phyloP scores from a whole-genome alignment of 2,888 invertebrate genomes.

The Drosophila lutescens region DNA sequence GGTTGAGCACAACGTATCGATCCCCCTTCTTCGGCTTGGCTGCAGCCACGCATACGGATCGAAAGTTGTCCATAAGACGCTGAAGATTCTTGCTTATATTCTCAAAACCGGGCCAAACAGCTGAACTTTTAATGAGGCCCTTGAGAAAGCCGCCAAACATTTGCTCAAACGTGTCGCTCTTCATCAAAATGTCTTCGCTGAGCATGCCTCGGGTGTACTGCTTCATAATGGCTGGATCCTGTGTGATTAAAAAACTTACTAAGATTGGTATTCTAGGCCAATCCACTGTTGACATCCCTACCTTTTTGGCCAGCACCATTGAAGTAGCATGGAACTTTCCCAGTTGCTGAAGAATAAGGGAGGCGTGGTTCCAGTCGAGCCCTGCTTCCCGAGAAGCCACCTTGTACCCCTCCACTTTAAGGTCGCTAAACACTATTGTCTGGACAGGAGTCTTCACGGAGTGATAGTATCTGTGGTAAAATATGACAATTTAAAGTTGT shows the following conservation, averaged over 20 bases:
- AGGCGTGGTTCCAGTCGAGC: conserved; percentile 85
- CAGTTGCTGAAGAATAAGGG: conserved; percentile 85
- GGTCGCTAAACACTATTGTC: conserved; percentile 85
- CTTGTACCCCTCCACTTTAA: conserved; percentile 85
- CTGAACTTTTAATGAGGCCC: conserved; percentile 73
- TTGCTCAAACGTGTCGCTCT: conserved; percentile 59
- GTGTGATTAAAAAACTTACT: not conserved
- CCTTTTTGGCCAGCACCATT: conserved; percentile 85
- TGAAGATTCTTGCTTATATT: conserved; percentile 80
- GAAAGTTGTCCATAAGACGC: conserved; percentile 61
- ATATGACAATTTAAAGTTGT: not conserved
- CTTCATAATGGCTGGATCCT: conserved; percentile 64
- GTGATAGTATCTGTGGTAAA: conserved; percentile 67
- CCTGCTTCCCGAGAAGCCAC: conserved; percentile 85
- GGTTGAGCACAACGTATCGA: conserved; percentile 84
- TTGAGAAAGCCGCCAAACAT: conserved; percentile 69
- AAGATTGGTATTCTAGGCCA: not conserved
- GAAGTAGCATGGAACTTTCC: conserved; percentile 86
- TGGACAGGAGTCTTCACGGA: conserved; percentile 72
- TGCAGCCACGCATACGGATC: conserved; percentile 45
- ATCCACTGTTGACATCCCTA: conserved; percentile 15
- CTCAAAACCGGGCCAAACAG: conserved; percentile 84
- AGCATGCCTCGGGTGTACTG: conserved; percentile 65
- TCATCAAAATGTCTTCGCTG: conserved; percentile 51
- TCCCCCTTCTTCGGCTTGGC: conserved; percentile 62